Base-by-base conservation (phyloP, 2,113 vertebrate genomes). In the Coreoperca whiteheadi region DNA sequence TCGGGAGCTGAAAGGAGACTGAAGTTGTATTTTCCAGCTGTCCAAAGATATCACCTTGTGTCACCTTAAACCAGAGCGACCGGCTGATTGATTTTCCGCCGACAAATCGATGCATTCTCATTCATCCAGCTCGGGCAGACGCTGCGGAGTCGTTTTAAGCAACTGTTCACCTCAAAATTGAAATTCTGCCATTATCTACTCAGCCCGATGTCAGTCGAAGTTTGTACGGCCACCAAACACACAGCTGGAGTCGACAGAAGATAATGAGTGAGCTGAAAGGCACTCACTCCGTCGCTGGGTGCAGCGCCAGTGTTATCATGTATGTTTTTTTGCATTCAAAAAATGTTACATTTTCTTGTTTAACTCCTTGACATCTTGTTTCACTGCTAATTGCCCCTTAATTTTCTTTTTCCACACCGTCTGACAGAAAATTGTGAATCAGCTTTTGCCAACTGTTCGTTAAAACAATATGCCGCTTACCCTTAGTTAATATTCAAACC, bases 51-150 rank as follows among this genome's bases (percentile, higher is more conserved):
- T 92, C 87, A 88, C 83, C 84, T 87, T 59, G 76, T 74, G 85
- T 91, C 88, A 85, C 87, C 87, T 91, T 91, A 88, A 91, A 85
- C 82, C 63, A 30, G 82, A 86, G 79, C 39, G 89, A 94, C 81
- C 41, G 65, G 80, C 72, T 61, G 66, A 93, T 94, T 80, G 93
- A 94, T 92, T 93, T 90, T 69, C 82, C 56, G 74, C 59, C 25
- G 53, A 61, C 65, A 2, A 84, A 93, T 94, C 90, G n/a, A 94
- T 94, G 89, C 8, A 3, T 88, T 88, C 70, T 61, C 83, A 72
- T 89, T 82, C 81, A 79, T 72, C 61, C 79, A 16, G 61, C 67
- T 51, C 54, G 53, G 63, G 82, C 81, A 67, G 48, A 85, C 20
- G 25, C 21, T 61, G 68, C 74, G 39, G 69, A 78, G 70, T 54